Conservation (phyloP, 23 tunicate genomes). For the Pegea sp. region DNA sequence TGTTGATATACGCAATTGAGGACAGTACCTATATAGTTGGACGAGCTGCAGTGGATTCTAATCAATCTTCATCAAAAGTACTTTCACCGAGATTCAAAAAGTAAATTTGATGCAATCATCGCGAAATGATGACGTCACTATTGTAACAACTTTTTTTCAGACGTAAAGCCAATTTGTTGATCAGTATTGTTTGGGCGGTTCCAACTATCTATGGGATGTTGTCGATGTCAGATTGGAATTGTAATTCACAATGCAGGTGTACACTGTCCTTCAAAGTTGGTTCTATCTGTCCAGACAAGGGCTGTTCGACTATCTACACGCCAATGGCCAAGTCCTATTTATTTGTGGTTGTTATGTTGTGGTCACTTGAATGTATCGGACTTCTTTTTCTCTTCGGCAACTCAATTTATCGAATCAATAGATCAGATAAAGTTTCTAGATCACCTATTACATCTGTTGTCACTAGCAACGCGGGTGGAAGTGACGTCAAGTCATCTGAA, state of each 20-base stretch:
- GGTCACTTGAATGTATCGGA: conserved; percentile 53
- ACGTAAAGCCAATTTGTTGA: conserved; percentile 50
- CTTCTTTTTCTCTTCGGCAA: conserved; percentile 24
- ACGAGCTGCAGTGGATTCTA: conserved; percentile 4
- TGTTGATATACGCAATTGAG: conserved; percentile 74
- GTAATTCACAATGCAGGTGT: conserved; percentile 31
- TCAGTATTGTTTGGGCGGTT: conserved; percentile 48
- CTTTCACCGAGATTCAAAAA: conserved; percentile 1
- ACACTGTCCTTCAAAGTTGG: conserved; percentile 34
- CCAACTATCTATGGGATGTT: conserved; percentile 48
- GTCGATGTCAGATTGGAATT: conserved; percentile 81
- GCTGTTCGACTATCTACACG: conserved; percentile 62
- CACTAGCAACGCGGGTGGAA: not conserved
- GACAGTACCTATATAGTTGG: conserved; percentile 66
- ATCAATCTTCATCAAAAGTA: not conserved
- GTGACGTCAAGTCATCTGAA: not conserved
- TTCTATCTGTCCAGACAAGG: conserved; percentile 21
- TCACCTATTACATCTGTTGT: not conserved
- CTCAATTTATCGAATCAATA: conserved; percentile 13
- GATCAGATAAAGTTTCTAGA: not conserved
- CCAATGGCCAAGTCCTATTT: conserved; percentile 84
- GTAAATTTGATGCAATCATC: not conserved
- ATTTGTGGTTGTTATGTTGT: conserved; percentile 38
- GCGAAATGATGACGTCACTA: too few species aligned
- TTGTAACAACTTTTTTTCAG: conserved; percentile 4